Evolutionary conservation across 2,888 invertebrate genomes (phyloP).

Genomic region (Tinea trinotella): DNA sequence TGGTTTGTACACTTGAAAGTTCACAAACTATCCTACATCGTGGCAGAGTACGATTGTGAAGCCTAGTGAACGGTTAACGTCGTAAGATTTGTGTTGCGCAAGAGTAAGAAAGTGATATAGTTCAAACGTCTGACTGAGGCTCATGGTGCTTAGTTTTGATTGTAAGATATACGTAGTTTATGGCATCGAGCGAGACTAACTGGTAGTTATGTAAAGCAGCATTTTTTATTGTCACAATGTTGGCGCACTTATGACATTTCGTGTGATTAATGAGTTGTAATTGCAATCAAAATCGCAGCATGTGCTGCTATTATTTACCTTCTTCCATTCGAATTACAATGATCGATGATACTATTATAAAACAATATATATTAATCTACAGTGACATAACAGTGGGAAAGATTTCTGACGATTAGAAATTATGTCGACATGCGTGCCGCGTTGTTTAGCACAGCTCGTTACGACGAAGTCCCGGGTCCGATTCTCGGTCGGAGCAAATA

Average conservation of each 20-base stretch:
- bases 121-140: constrained; percentile 13
- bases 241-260: constrained; percentile 18
- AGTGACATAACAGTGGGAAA: too few relatives aligned
- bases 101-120: constrained; percentile 22
- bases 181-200: background rate
- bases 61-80: too few relatives aligned
- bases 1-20: too few relatives aligned
- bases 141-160: constrained; percentile 2
- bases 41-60: too few relatives aligned
- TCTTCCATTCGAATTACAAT: background rate
- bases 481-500: too few relatives aligned
- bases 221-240: constrained; percentile 16
- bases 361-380: too few relatives aligned
- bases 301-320: background rate
- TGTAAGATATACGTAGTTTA: constrained; percentile 7
- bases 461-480: too few relatives aligned
- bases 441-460: too few relatives aligned
- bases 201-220: background rate
- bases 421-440: too few relatives aligned
- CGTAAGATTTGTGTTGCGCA: constrained; percentile 19
- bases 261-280: constrained; percentile 18
- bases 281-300: constrained; percentile 4
- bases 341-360: background rate
- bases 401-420: too few relatives aligned
- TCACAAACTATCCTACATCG: too few relatives aligned